Conservation (phyloP, 2,888 invertebrate genomes). For the Cephus pygmeus region DNA sequence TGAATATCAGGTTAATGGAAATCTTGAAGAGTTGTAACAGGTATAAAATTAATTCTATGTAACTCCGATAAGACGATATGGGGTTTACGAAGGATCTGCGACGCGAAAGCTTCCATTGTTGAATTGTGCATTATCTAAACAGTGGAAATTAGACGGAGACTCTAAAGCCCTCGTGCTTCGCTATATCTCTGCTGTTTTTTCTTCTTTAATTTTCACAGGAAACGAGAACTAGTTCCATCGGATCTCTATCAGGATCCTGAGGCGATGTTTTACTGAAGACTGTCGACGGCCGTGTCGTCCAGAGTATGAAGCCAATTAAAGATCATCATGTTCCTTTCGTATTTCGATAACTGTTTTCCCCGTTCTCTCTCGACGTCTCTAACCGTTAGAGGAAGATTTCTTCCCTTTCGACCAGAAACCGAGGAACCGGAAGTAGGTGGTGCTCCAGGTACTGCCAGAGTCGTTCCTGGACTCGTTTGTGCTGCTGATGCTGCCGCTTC, state of each 20-base stretch:
- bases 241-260: neutral
- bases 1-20: neutral
- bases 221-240: neutral
- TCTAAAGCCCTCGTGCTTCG: neutral
- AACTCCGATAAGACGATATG: neutral
- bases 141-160: neutral
- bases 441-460: slow-evolving; percentile 64
- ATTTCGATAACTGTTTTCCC: slow-evolving; percentile 87
- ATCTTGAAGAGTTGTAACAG: neutral
- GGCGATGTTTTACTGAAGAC: slow-evolving; percentile 10
- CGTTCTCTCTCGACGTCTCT: slow-evolving; percentile 84
- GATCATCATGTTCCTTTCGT: slow-evolving; percentile 94
- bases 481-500: slow-evolving; percentile 73
- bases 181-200: neutral
- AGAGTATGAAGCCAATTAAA: slow-evolving; percentile 94
- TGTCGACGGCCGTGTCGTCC: slow-evolving; percentile 75
- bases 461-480: slow-evolving; percentile 55
- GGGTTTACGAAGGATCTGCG: neutral
- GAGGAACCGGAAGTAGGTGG: slow-evolving; percentile 64
- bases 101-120: neutral
- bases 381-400: slow-evolving; percentile 75
- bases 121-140: neutral
- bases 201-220: neutral
- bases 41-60: neutral
- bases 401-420: slow-evolving; percentile 66